Evolutionary conservation across 2,797 vertebrate genomes (phyloP), one percentile per base, ranked within the genome.

Genomic region (Rhabdomys pumilio): DNA sequence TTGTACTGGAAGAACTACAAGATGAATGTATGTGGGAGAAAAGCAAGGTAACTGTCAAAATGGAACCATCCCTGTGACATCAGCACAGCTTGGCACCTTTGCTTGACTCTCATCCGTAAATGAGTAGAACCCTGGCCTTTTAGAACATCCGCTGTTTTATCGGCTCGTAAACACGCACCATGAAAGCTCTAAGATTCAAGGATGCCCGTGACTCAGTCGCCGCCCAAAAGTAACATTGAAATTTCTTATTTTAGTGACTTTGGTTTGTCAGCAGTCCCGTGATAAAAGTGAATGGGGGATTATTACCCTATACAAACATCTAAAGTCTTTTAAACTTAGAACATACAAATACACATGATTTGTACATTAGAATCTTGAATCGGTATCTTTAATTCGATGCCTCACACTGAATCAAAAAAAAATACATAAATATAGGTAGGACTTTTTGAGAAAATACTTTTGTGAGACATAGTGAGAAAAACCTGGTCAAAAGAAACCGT

Each of bases 381-480:
- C 96, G 44, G 24, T 55, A 31, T 91, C 67, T 91, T 97, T 72
- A 96, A 91, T 93, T 13, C 44, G 29, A 92, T 93, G 79, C 87
- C 59, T 94, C 81, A 91, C 26, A 19, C n/a, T 38, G 59, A 76
- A 77, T 94, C 89, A 47, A 82, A 97, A 87, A 97, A 85, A 96
- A 90, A 95, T n/a, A n/a, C 90, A 96, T 94, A 98, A 98, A 97
- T 96, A 97, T 0, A 1, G 19, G 96, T 0, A 1, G 19, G 96
- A 91, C 92, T 80, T 41, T 75, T 69, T 1, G 63, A 8, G 63
- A 47, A 97, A 97, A 82, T 93, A 72, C 41, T 91, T 95, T 67
- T 82, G 59, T 77, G 88, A 38, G 17, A 93, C 47, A 31, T 10
- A 53, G 34, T 11, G 24, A 47, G 53, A 20, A 34, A 86, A 59